A percentile compares a stretch with the other conserved stretches of the same genome.
Conservation (phyloP, 2,113 vertebrate genomes). For the Vicugna pacos region DNA sequence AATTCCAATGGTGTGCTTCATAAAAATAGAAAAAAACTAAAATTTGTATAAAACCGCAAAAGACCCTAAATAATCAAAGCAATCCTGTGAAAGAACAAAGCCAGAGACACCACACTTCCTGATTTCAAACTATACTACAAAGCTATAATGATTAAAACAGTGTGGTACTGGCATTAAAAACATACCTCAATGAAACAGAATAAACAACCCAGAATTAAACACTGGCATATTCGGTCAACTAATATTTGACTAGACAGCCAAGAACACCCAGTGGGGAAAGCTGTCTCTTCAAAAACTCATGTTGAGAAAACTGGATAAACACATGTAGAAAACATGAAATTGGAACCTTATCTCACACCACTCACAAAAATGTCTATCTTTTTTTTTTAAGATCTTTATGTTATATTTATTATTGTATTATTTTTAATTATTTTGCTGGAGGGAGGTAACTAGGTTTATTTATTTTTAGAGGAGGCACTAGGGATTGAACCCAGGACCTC, state of each 20-base stretch:
- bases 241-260: neutral
- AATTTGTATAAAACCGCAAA: neutral
- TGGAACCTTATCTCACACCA: neutral
- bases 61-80: neutral
- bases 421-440: too few relatives aligned
- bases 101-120: neutral
- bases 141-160: neutral
- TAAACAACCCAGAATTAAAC: neutral
- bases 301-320: neutral
- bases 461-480: too few relatives aligned
- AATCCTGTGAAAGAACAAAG: neutral
- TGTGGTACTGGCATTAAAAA: neutral
- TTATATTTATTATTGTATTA: too few relatives aligned
- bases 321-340: neutral
- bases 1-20: neutral
- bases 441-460: too few relatives aligned
- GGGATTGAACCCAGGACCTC: too few relatives aligned
- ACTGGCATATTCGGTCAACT: neutral
- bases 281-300: neutral
- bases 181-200: neutral
- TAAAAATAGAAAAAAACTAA: neutral
- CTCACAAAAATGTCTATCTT: neutral
- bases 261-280: neutral
- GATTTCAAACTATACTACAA: neutral
- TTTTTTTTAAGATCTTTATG: too few relatives aligned